Conservation (phyloP, 2,888 invertebrate genomes). For the Aplocera efformata region DNA sequence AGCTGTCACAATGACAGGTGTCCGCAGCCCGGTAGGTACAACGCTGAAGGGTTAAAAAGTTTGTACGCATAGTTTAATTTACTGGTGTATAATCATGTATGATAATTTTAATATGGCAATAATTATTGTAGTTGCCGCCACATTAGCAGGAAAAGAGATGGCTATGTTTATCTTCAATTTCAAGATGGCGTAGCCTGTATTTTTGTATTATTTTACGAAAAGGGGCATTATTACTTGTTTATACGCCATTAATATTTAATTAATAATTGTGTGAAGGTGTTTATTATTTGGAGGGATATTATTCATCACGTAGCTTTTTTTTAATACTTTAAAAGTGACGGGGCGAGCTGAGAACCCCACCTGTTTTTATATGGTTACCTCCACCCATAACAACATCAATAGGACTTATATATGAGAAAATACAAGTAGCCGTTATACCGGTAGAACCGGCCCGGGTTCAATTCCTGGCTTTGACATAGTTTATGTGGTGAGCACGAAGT, state of each 20-base stretch:
- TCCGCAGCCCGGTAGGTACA: conserved; percentile 13
- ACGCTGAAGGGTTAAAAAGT: conserved; percentile 6
- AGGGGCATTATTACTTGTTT: conserved; percentile 6
- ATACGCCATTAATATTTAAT: conserved; percentile 14
- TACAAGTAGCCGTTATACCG: too few relatives aligned
- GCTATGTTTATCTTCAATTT: conserved; percentile 12
- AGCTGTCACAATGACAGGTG: conserved; percentile 44
- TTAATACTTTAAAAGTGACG: too few relatives aligned
- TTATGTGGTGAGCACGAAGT: too few relatives aligned
- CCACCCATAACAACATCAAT: too few relatives aligned
- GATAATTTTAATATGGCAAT: conserved; percentile 15
- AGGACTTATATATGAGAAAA: too few relatives aligned
- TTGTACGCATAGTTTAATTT: not conserved
- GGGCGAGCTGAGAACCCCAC: too few relatives aligned
- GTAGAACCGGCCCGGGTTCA: too few relatives aligned
- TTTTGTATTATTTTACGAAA: conserved; percentile 11
- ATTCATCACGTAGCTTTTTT: too few relatives aligned
- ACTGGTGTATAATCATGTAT: conserved; percentile 13
- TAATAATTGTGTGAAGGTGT: conserved; percentile 4
- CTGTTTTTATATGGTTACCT: too few relatives aligned
- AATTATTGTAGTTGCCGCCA: conserved; percentile 9
- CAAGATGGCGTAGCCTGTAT: conserved; percentile 18
- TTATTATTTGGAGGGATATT: too few relatives aligned
- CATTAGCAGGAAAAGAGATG: conserved; percentile 14
- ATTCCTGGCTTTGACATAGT: too few relatives aligned